Percentiles rank a stretch among this genome's conserved stretches.
phyloP scores from a whole-genome alignment of 2,797 vertebrate species.

The Sebastolobus altivelis region DNA sequence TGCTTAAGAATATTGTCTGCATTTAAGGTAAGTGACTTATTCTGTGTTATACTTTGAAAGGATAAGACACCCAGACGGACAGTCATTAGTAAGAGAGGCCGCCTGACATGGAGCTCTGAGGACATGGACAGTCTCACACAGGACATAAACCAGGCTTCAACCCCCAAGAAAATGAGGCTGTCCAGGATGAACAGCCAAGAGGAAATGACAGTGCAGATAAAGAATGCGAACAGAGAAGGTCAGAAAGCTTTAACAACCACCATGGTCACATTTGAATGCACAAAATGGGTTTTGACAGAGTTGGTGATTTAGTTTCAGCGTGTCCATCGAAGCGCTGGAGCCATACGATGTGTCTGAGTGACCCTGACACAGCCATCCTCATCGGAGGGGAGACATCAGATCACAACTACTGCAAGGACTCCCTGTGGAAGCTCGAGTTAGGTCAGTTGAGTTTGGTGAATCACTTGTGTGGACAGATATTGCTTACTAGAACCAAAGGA shows the following conservation, averaged over 20 bases:
- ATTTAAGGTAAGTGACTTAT: not conserved
- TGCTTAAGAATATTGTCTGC: not conserved
- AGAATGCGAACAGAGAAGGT: conserved; percentile 67
- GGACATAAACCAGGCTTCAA: conserved; percentile 59
- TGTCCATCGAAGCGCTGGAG: conserved; percentile 90
- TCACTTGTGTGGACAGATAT: not conserved
- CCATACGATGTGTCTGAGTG: conserved; percentile 90
- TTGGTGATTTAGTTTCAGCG: conserved; percentile 72
- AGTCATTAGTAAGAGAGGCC: conserved; percentile 64
- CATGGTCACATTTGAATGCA: not conserved
- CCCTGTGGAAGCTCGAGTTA: conserved; percentile 91
- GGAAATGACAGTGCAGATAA: conserved; percentile 65
- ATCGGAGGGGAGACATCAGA: conserved; percentile 88
- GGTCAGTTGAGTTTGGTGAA: conserved; percentile 76
- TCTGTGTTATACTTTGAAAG: conserved; percentile 52
- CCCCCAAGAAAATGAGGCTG: conserved; percentile 75
- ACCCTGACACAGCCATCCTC: conserved; percentile 88
- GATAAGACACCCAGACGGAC: conserved; percentile 74
- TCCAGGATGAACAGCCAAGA: conserved; percentile 69
- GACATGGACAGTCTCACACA: conserved; percentile 58
- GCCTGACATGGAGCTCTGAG: conserved; percentile 75
- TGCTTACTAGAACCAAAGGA: not conserved
- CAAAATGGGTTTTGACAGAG: conserved; percentile 11
- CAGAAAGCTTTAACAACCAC: not conserved
- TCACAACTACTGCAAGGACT: conserved; percentile 82